Conservation (phyloP, 1,140 invertebrate genomes). For the Leptoteleia sp. region DNA sequence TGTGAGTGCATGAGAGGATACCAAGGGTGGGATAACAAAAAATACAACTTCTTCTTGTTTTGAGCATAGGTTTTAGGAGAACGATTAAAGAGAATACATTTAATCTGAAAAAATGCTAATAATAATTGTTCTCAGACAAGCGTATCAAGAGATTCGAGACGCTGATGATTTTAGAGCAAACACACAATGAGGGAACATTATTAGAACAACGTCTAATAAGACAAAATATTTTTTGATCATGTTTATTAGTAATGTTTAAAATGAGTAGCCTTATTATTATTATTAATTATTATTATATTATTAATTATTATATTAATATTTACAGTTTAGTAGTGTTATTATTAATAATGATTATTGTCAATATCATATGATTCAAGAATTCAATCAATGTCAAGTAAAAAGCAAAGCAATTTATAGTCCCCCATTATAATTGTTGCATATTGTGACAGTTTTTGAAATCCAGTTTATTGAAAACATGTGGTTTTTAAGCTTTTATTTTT, state of each 20-base stretch:
- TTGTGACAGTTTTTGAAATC: constrained; percentile 26
- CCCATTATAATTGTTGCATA: constrained; percentile 31
- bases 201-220: constrained; percentile 54
- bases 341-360: constrained; percentile 38
- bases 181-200: constrained; percentile 37
- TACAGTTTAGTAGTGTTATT: constrained; percentile 75
- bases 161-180: constrained; percentile 40
- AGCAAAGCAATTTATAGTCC: constrained; percentile 20
- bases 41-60: constrained; percentile 47
- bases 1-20: constrained; percentile 47
- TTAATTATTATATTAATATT: constrained; percentile 76
- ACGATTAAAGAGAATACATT: constrained; percentile 40
- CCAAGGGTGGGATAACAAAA: constrained; percentile 39
- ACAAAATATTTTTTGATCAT: constrained; percentile 78
- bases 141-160: constrained; percentile 27
- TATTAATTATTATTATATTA: constrained; percentile 53
- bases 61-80: constrained; percentile 31
- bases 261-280: constrained; percentile 75
- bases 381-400: constrained; percentile 24
- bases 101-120: constrained; percentile 57
- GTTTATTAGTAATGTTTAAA: constrained; percentile 79
- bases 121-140: constrained; percentile 55
- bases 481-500: too few species aligned
- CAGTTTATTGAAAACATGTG: constrained; percentile 2
- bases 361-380: constrained; percentile 33